Evolutionary conservation across 2,797 vertebrate species (phyloP).

Genomic region (Bradypodion pumilum): DNA sequence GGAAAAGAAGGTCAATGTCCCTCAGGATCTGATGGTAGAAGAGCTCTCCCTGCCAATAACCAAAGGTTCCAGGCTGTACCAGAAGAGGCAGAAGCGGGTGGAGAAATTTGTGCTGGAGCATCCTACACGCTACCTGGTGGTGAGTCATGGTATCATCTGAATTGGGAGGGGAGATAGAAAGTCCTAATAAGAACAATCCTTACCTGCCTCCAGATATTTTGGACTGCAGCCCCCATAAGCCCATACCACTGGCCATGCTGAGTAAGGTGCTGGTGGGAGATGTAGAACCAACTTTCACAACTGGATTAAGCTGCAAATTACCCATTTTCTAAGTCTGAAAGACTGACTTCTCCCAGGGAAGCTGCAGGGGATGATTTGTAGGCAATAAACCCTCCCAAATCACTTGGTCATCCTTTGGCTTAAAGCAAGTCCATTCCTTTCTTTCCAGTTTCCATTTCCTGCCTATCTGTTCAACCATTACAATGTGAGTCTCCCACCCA

Average conservation of each 20-base stretch:
- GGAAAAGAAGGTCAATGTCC: slow-evolving; percentile 92
- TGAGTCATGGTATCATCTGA: slow-evolving; percentile 61
- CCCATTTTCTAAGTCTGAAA: background rate
- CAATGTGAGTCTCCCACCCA: background rate
- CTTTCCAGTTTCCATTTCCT: background rate
- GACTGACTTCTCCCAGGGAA: background rate
- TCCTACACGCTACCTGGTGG: slow-evolving; percentile 58
- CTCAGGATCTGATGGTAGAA: slow-evolving; percentile 93
- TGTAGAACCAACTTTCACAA: background rate
- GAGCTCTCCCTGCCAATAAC: slow-evolving; percentile 89
- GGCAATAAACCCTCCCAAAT: background rate
- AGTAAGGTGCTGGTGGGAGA: background rate
- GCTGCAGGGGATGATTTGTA: background rate
- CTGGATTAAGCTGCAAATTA: background rate
- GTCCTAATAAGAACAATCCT: background rate
- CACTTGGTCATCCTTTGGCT: background rate
- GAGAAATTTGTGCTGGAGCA: slow-evolving; percentile 88
- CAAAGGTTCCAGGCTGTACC: slow-evolving; percentile 93
- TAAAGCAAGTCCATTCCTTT: background rate
- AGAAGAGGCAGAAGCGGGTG: slow-evolving; percentile 88
- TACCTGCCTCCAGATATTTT: background rate
- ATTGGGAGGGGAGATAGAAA: rapidly evolving
- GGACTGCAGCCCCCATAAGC: background rate
- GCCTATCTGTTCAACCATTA: background rate
- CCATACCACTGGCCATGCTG: background rate